A percentile compares a stretch with the other conserved stretches of the same genome.
These are phyloP conservation scores for Neomonachus schauinslandi DNA, from an alignment of 2,113 vertebrate genomes.

Conservation along the genomic window DNA sequence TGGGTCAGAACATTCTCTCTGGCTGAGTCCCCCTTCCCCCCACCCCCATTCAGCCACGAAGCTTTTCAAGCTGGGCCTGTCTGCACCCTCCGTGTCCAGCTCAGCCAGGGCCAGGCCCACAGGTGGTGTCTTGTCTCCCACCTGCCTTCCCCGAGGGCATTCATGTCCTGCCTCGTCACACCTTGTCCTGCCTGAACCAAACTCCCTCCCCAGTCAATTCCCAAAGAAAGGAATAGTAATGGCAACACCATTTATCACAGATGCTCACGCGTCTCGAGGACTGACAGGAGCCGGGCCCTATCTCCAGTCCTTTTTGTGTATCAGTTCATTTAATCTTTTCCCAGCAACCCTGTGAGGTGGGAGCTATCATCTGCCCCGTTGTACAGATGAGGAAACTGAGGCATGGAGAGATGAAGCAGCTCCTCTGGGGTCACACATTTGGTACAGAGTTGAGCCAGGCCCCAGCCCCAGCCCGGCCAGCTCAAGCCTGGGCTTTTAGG, in stretches of 20 bases:
- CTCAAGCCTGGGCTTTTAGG: neutral
- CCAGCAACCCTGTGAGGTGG: neutral
- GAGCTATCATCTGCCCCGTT: neutral
- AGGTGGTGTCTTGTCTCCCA: accelerated
- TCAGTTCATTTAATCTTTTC: neutral
- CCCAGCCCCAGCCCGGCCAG: no score
- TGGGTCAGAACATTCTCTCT: neutral
- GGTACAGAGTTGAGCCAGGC: accelerated
- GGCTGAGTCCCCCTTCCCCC: neutral
- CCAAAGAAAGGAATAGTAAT: neutral
- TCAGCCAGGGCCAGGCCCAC: neutral
- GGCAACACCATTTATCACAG: accelerated
- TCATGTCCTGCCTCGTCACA: neutral
- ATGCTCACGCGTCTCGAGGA: neutral
- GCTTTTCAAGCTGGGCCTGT: neutral
- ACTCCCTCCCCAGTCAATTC: neutral
- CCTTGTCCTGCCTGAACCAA: neutral
- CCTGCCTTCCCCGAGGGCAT: neutral
- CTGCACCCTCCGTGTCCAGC: neutral
- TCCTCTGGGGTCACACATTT: accelerated
- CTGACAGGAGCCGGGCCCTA: neutral
- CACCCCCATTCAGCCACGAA: neutral
- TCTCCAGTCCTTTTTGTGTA: neutral
- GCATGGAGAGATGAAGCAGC: neutral
- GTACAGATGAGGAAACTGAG: neutral